Evolutionary conservation across 2,113 vertebrate genomes (phyloP).

Genomic region (Baryphthengus martii): DNA sequence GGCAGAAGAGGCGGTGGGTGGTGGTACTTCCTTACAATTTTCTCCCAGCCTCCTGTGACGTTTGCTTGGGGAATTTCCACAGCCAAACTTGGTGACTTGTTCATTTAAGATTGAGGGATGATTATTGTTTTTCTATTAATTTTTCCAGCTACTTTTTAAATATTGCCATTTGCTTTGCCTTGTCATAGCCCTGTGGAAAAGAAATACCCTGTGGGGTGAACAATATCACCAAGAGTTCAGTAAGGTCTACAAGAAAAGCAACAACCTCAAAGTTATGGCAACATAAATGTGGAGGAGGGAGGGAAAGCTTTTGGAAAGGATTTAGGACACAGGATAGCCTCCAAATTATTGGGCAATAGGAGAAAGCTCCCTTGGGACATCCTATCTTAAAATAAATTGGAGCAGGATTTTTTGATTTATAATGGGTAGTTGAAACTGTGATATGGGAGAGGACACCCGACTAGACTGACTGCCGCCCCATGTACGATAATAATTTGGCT

Average conservation of each 20-base stretch:
- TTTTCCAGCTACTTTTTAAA: background rate
- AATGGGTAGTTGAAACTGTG: background rate
- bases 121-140: background rate
- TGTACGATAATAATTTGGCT: background rate
- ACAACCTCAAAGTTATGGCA: background rate
- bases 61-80: background rate
- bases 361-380: background rate
- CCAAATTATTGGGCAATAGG: background rate
- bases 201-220: background rate
- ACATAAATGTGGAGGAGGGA: too few species aligned
- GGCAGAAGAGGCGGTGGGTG: background rate
- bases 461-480: accelerated
- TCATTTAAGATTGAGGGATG: background rate
- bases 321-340: background rate
- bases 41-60: background rate
- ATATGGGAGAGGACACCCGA: background rate
- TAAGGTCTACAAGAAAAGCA: background rate
- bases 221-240: background rate
- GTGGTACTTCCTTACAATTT: background rate
- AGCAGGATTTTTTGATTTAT: background rate
- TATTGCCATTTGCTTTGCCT: background rate
- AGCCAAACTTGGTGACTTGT: background rate
- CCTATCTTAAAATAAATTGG: background rate
- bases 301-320: background rate
- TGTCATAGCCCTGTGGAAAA: background rate